Base-by-base conservation (phyloP, 23 tunicate genomes). In the Ciona savignyi region DNA sequence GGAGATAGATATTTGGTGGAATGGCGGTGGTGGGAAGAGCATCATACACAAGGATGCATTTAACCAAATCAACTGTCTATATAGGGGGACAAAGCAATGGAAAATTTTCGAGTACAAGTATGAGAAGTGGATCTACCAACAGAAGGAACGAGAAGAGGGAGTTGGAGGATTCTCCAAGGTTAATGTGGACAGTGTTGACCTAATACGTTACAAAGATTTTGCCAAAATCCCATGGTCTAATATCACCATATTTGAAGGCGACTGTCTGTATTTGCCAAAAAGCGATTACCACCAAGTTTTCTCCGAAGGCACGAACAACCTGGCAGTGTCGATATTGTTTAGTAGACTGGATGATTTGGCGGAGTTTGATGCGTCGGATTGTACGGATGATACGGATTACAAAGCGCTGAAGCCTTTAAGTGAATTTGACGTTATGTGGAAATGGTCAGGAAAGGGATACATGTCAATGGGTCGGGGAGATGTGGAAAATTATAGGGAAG, bases 391-490 rank as follows among this genome's bases (percentile, higher is more conserved):
- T 1, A 80, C 77, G 34, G 95, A 87, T 70, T 81, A 81, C 27
- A 63, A 74, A 51, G 76, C 65, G 1, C 60, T 62, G 0, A 65
- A 60, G 42, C 79, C 82, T n/a, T 34, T 87, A 31, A 76, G 83
- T 77, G 82, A 87, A 27, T 74, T 73, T 60, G 67, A 80, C 25
- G 85, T 86, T 30, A 85, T 82, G 78, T 79, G 78, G 79, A 72
- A 60, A 29, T 87, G 95, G 95, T 28, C 30, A 0, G 95, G 95
- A 42, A 76, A 62, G 31, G 95, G 95, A 9, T 48, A 56, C 28
- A 81, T 87, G 86, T 78, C 85, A 34, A 87, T 87, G 95, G 95
- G 95, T 3, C 33, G 78, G 19, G 81, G 71, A 15, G 95, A 87
- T 65, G 95, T 80, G 42, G 77, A 33, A 11, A 15, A 15, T 15